Conservation (phyloP, 2,797 vertebrate species). For the Peromyscus eremicus region DNA sequence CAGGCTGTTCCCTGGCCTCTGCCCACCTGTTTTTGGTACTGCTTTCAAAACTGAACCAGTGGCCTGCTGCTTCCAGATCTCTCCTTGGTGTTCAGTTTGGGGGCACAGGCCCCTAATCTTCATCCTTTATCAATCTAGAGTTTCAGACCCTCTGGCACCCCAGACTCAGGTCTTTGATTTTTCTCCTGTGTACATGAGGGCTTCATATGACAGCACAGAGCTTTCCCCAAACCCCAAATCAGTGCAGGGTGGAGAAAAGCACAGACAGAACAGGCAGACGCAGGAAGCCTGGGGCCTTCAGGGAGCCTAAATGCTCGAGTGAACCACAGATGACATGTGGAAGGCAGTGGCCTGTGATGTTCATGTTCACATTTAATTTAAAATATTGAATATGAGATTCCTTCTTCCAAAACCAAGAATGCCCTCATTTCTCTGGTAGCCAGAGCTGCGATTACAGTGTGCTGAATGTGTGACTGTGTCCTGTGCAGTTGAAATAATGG, state of each 20-base stretch:
- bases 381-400: not conserved
- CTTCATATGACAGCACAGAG: constrained; percentile 85
- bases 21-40: constrained; percentile 89
- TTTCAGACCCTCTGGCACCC: constrained; percentile 81
- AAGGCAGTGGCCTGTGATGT: not conserved
- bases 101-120: constrained; percentile 87
- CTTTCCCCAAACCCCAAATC: constrained; percentile 79
- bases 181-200: constrained; percentile 82
- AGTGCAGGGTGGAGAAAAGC: constrained; percentile 59
- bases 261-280: not conserved
- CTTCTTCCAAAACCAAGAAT: not conserved
- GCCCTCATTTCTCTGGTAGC: not conserved
- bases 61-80: constrained; percentile 89
- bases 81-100: constrained; percentile 87
- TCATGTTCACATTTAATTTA: constrained; percentile 30
- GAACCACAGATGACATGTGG: not conserved
- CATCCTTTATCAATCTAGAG: constrained; percentile 84
- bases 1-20: constrained; percentile 81
- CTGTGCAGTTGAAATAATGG: not conserved
- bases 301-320: not conserved
- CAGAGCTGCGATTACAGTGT: not conserved
- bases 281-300: not conserved
- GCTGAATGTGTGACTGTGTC: not conserved
- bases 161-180: constrained; percentile 83
- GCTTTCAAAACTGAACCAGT: constrained; percentile 86